Percentiles rank a stretch among this genome's conserved stretches.
These are phyloP conservation scores for Lonchura striata DNA, from an alignment of 2,113 vertebrate genomes.

Conservation along the genomic window DNA sequence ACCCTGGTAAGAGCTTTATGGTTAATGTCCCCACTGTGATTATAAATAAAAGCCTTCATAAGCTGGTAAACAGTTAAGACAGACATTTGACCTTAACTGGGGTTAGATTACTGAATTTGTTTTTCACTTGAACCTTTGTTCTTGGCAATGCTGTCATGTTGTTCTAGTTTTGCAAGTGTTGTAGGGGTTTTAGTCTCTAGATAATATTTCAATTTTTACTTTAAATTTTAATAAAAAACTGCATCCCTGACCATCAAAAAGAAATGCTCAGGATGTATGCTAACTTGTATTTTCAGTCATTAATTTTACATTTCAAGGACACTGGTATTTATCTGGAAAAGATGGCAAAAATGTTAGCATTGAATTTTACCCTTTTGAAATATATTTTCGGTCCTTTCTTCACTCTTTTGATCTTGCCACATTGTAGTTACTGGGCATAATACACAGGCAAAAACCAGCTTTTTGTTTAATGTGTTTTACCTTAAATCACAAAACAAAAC, in stretches of 20 bases:
- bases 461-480: neutral
- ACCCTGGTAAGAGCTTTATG: neutral
- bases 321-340: neutral
- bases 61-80: neutral
- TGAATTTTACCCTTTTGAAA: neutral
- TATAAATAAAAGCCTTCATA: neutral
- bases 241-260: neutral
- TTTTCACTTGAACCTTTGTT: neutral
- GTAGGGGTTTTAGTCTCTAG: neutral
- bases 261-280: neutral
- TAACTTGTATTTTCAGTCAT: neutral
- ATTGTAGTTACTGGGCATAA: neutral
- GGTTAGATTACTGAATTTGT: neutral
- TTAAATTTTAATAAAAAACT: neutral
- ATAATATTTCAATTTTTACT: neutral
- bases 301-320: neutral
- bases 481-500: neutral
- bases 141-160: accelerated
- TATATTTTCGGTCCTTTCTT: neutral
- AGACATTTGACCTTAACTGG: neutral
- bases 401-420: neutral
- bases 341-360: neutral
- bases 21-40: neutral
- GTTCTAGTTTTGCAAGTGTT: neutral
- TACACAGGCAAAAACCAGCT: neutral